phyloP scores from a whole-genome alignment of 2,797 vertebrate species.

The Lacerta viridis region DNA sequence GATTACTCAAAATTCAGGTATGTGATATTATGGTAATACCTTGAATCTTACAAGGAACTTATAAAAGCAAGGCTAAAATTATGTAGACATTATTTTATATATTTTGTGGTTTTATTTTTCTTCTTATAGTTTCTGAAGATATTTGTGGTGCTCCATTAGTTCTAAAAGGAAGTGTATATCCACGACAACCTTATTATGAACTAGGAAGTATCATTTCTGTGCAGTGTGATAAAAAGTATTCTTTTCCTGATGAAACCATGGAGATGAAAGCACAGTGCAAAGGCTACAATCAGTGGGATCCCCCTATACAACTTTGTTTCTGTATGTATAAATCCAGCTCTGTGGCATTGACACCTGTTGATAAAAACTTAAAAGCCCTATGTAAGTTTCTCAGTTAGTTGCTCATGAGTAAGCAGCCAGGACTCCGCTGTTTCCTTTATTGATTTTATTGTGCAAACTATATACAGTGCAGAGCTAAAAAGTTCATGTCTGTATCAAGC shows the following conservation, averaged over 20 bases:
- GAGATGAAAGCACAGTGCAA: constrained; percentile 39
- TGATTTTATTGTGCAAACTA: too few relatives aligned
- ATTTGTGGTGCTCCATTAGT: background rate
- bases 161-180: background rate
- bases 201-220: background rate
- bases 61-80: too few relatives aligned
- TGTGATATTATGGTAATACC: background rate
- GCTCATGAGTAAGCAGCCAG: too few relatives aligned
- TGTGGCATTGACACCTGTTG: background rate
- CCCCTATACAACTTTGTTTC: background rate
- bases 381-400: too few relatives aligned
- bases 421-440: too few relatives aligned
- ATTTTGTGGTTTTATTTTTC: background rate
- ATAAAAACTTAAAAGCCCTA: background rate
- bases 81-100: too few relatives aligned
- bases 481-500: too few relatives aligned
- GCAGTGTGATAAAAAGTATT: background rate
- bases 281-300: background rate
- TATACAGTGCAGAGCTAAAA: too few relatives aligned
- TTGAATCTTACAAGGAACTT: background rate
- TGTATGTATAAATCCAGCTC: constrained; percentile 24
- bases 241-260: constrained; percentile 34
- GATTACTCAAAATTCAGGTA: background rate
- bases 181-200: fast-evolving
- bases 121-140: background rate